phyloP scores from a whole-genome alignment of 2,888 invertebrate species.

The Harpalus rubripes region DNA sequence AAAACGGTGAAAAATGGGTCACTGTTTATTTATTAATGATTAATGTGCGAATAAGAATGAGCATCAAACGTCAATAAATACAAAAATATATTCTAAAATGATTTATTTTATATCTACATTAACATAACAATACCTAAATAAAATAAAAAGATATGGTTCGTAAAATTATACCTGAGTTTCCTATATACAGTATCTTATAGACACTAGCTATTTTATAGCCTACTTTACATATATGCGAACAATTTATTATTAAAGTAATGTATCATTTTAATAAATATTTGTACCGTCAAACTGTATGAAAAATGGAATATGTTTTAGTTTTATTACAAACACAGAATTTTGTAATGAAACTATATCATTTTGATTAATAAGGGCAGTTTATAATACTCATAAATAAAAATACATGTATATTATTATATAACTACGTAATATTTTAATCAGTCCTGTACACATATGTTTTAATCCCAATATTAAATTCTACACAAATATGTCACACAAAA shows the following conservation, averaged over 20 bases:
- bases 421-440: constrained; percentile 7
- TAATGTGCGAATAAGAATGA: too few relatives aligned
- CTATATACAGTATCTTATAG: constrained; percentile 23
- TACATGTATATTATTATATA: constrained; percentile 3
- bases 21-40: constrained; percentile 6
- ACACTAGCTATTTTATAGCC: constrained; percentile 8
- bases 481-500: constrained; percentile 3
- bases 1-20: background rate
- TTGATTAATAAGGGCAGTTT: constrained; percentile 30
- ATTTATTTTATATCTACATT: constrained; percentile 9
- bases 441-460: constrained; percentile 5
- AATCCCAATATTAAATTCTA: background rate
- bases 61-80: too few relatives aligned
- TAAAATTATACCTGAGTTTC: constrained; percentile 46
- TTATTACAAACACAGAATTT: constrained; percentile 23
- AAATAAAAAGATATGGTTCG: constrained; percentile 16
- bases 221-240: constrained; percentile 11
- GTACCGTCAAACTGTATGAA: constrained; percentile 42
- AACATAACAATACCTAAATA: constrained; percentile 15
- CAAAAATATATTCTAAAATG: background rate
- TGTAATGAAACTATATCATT: constrained; percentile 33
- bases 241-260: constrained; percentile 35
- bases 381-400: constrained; percentile 4
- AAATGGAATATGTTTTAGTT: constrained; percentile 40
- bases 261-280: constrained; percentile 51